Evolutionary conservation across 2,797 vertebrate species (phyloP).

Genomic region (Smutsia temminckii): DNA sequence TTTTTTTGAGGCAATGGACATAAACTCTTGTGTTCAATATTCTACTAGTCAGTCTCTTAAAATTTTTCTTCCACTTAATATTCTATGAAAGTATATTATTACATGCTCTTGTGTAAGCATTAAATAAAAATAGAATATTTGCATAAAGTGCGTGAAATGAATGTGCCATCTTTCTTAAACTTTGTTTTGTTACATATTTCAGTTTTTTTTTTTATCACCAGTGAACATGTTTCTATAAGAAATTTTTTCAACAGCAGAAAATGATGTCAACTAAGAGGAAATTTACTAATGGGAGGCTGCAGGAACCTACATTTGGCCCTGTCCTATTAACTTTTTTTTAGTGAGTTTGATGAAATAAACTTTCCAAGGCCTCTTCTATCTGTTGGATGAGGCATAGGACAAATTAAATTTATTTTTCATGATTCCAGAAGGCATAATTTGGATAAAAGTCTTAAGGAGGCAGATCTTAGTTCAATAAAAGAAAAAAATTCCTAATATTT

Average conservation of each 20-base stretch:
- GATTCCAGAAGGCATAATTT: constrained; percentile 3
- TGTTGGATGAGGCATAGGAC: not conserved
- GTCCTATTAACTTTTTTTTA: not conserved
- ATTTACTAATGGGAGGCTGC: not conserved
- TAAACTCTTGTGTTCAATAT: not conserved
- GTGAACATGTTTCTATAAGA: not conserved
- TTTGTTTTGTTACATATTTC: not conserved
- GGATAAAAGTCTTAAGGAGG: constrained; percentile 35
- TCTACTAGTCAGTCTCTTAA: not conserved
- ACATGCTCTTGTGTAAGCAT: not conserved
- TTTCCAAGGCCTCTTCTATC: constrained; percentile 32
- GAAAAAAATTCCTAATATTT: not conserved
- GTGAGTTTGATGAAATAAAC: constrained; percentile 42
- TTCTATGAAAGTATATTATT: not conserved
- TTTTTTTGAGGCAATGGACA: not conserved
- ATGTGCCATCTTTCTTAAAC: not conserved
- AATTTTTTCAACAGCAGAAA: not conserved
- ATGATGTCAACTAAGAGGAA: constrained; percentile 24
- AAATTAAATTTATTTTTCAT: constrained; percentile 4
- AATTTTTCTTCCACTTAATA: not conserved
- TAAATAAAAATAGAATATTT: not conserved
- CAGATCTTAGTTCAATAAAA: not conserved
- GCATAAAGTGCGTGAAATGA: constrained; percentile 2
- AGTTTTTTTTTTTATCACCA: not conserved
- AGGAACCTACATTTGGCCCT: not conserved